Evolutionary conservation across 2,888 invertebrate genomes (phyloP).

Genomic region (Tholera decimalis): DNA sequence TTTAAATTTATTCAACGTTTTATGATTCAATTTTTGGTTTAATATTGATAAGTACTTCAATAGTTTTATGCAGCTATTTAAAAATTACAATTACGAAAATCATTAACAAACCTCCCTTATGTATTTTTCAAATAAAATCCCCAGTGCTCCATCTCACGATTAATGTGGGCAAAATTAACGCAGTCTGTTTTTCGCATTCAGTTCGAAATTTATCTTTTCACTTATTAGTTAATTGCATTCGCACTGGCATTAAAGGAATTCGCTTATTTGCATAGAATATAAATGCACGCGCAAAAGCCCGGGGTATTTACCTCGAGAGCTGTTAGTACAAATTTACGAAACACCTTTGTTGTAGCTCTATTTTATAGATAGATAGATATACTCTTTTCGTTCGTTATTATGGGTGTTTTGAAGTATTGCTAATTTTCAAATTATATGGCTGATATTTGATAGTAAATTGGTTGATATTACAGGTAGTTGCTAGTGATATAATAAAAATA

Average conservation of each 20-base stretch:
- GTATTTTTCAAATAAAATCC: constrained; percentile 24
- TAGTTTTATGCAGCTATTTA: neutral
- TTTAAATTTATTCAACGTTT: constrained; percentile 25
- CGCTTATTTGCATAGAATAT: constrained; percentile 59
- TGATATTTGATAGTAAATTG: too few species aligned
- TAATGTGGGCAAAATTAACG: constrained; percentile 33
- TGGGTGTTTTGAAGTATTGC: constrained; percentile 14
- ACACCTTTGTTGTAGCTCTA: constrained; percentile 5
- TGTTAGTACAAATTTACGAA: constrained; percentile 8
- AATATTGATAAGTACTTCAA: neutral
- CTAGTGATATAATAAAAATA: too few species aligned
- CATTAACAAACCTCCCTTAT: constrained; percentile 2
- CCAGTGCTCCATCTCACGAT: constrained; percentile 16
- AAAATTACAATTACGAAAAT: neutral
- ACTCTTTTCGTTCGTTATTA: too few species aligned
- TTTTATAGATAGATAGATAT: constrained; percentile 1
- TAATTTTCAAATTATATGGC: neutral
- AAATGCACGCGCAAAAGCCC: constrained; percentile 40
- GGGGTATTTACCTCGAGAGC: constrained; percentile 30
- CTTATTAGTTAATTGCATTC: constrained; percentile 62
- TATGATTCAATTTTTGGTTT: constrained; percentile 1
- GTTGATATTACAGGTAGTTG: too few species aligned
- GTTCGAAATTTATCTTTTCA: constrained; percentile 44
- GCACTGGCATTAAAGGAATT: constrained; percentile 52
- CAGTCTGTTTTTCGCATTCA: constrained; percentile 32